Evolutionary conservation across 2,113 vertebrate genomes (phyloP).

Genomic region (Progne subis): DNA sequence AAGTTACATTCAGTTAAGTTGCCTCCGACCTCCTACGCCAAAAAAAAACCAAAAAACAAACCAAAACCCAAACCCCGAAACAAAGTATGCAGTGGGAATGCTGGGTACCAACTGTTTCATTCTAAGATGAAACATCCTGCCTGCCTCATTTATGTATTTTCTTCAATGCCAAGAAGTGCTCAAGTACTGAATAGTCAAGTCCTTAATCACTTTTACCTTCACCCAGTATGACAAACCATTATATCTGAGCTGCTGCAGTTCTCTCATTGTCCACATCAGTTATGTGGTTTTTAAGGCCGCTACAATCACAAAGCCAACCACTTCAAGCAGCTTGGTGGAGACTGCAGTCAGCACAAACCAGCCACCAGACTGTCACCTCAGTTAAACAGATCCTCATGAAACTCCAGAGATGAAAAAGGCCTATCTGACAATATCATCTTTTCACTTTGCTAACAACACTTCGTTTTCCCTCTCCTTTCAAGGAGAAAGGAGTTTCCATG

Average conservation of each 20-base stretch:
- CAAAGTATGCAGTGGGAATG: background rate
- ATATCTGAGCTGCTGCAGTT: background rate
- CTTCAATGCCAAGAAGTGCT: background rate
- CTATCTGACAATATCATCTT: background rate
- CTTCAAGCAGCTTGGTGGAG: background rate
- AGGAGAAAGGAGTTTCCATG: background rate
- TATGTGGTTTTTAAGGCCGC: background rate
- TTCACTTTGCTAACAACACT: background rate
- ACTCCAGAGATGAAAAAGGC: background rate
- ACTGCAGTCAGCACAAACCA: background rate
- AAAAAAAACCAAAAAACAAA: background rate
- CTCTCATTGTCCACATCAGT: background rate
- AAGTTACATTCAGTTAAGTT: background rate
- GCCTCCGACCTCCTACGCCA: background rate
- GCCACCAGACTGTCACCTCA: background rate
- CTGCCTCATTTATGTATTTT: background rate
- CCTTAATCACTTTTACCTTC: background rate
- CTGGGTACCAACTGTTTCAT: background rate
- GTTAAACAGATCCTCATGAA: background rate
- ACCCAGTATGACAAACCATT: background rate
- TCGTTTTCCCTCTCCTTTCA: background rate
- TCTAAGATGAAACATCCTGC: background rate
- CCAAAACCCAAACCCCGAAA: background rate
- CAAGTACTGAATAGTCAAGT: background rate
- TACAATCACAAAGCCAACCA: background rate